Conservation (phyloP, 1,140 invertebrate genomes). For the Antheraea mylitta region DNA sequence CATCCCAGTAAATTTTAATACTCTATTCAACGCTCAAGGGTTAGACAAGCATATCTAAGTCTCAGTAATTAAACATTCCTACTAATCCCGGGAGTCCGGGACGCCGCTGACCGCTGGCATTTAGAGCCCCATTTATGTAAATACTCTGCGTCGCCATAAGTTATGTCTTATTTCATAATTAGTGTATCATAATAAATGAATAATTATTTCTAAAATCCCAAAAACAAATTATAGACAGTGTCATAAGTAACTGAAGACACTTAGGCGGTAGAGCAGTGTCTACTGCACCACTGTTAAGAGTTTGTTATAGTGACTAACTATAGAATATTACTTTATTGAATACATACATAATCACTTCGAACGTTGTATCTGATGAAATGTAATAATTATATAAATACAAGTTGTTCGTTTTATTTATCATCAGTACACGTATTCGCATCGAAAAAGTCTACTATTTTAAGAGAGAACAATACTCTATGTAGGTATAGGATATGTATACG, state of each 20-base stretch:
- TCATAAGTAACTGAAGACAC: no score
- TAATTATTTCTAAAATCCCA: neutral
- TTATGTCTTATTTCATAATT: neutral
- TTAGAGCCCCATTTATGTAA: conserved; percentile 1
- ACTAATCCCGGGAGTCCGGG: neutral
- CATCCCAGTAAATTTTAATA: neutral
- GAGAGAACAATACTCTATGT: neutral
- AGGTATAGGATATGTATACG: neutral
- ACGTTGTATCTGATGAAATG: no score
- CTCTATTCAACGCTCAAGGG: neutral
- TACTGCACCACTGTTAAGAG: no score
- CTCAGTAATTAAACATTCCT: neutral
- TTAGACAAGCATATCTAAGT: neutral
- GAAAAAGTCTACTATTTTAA: neutral
- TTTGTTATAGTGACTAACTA: no score
- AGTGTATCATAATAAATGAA: neutral
- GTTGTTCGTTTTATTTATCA: neutral
- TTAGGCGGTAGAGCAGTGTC: no score
- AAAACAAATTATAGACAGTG: no score
- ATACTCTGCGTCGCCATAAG: neutral
- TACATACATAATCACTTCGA: no score
- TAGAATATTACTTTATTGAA: no score
- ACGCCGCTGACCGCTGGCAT: neutral
- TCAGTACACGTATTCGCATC: neutral
- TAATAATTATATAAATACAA: neutral